Evolutionary conservation across 2,888 invertebrate species (phyloP).

Genomic region (Conus canariensis): DNA sequence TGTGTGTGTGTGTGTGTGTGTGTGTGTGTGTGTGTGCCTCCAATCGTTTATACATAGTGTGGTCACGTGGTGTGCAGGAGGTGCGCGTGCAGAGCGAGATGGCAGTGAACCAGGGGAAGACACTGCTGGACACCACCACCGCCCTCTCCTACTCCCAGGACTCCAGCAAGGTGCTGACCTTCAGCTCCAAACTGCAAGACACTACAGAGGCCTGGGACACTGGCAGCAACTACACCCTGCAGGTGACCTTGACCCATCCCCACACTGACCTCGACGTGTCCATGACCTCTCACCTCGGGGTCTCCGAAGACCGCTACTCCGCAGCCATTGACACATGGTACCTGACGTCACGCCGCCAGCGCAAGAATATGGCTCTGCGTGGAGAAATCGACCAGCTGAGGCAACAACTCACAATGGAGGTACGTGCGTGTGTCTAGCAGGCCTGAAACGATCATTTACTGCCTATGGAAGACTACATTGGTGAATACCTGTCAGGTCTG

Average conservation of each 20-base stretch:
- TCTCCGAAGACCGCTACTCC: constrained; percentile 50
- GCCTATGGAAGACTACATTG: too few species aligned
- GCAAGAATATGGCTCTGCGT: constrained; percentile 60
- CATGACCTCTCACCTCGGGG: constrained; percentile 58
- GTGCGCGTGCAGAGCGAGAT: constrained; percentile 59
- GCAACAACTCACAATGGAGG: constrained; percentile 58
- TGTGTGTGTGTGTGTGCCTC: not conserved
- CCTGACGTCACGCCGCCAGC: constrained; percentile 59
- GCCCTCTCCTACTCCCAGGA: constrained; percentile 67
- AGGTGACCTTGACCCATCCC: constrained; percentile 64
- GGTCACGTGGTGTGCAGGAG: constrained; percentile 52
- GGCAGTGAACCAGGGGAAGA: constrained; percentile 54
- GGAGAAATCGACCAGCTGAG: constrained; percentile 63
- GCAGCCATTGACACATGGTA: constrained; percentile 63
- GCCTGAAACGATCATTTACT: too few species aligned
- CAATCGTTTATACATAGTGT: too few species aligned
- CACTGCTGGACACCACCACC: constrained; percentile 61
- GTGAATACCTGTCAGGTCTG: too few species aligned
- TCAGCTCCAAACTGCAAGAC: constrained; percentile 57
- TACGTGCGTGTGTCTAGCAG: not conserved
- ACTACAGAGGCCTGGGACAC: constrained; percentile 41
- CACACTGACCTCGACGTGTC: constrained; percentile 66
- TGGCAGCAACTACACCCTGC: constrained; percentile 56
- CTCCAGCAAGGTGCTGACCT: constrained; percentile 60
- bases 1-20: constrained; percentile 23